Conservation (phyloP, 2,797 vertebrate genomes). For the Chaenodraco wilsoni region DNA sequence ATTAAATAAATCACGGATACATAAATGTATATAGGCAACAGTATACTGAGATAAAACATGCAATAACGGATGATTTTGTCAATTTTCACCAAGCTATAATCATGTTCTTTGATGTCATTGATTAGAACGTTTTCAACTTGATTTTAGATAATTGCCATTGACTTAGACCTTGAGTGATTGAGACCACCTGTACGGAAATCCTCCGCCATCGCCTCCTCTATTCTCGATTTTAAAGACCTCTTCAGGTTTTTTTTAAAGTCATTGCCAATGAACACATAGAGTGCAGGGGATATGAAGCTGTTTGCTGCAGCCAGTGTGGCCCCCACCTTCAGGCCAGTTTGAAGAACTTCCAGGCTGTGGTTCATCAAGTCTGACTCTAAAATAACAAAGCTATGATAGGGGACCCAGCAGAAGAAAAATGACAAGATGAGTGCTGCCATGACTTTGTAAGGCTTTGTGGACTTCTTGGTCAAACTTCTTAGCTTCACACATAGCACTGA, state of each 20-base stretch:
- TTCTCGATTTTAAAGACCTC: conserved; percentile 80
- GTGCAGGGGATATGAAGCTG: conserved; percentile 90
- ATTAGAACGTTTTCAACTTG: background rate
- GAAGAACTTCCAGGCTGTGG: conserved; percentile 63
- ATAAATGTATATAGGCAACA: background rate
- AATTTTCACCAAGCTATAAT: conserved; percentile 1
- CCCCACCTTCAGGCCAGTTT: conserved; percentile 83
- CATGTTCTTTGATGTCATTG: background rate
- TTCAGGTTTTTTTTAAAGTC: conserved; percentile 89
- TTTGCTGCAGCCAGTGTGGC: conserved; percentile 86
- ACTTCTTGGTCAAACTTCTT: conserved; percentile 79
- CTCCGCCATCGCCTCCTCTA: conserved; percentile 87
- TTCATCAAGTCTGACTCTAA: conserved; percentile 77
- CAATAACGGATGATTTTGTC: background rate
- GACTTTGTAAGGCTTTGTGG: conserved; percentile 90
- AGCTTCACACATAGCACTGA: conserved; percentile 82
- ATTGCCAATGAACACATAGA: conserved; percentile 91
- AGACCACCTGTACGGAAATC: conserved; percentile 81
- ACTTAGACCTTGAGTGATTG: conserved; percentile 76
- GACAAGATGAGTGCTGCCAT: conserved; percentile 87
- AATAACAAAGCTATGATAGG: conserved; percentile 88
- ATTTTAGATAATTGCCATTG: conserved; percentile 41
- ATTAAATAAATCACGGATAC: background rate
- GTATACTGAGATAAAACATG: background rate
- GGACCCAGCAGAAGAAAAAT: conserved; percentile 93